Evolutionary conservation across 2,888 invertebrate species (phyloP).

Genomic region (Leptogaster cylindrica): DNA sequence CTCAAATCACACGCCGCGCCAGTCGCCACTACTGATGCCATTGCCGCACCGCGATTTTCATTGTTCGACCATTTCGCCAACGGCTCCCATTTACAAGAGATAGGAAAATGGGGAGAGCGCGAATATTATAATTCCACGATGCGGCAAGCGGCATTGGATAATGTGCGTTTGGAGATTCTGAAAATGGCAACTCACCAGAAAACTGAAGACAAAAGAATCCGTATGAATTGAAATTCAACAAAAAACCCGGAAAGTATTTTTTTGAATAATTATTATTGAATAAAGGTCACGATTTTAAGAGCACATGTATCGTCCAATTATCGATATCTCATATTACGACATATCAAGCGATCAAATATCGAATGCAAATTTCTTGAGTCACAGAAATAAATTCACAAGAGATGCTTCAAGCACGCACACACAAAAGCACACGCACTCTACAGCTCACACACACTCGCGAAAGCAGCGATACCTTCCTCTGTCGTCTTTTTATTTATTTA

Average conservation of each 20-base stretch:
- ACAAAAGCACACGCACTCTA: background rate
- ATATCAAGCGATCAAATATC: background rate
- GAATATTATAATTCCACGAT: conserved; percentile 15
- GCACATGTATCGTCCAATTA: background rate
- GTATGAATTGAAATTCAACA: too few relatives aligned
- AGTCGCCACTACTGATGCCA: conserved; percentile 1
- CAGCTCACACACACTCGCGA: too few relatives aligned
- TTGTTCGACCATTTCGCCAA: background rate
- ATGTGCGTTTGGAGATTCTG: background rate
- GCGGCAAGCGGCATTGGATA: background rate
- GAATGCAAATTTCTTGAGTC: background rate
- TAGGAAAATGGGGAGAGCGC: conserved; percentile 20
- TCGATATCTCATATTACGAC: background rate
- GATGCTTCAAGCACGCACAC: background rate
- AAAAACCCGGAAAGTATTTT: too few relatives aligned
- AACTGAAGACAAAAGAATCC: background rate
- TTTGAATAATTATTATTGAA: too few relatives aligned
- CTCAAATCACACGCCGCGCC: background rate
- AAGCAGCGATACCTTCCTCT: too few relatives aligned
- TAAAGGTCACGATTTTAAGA: too few relatives aligned
- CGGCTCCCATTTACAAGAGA: conserved; percentile 9
- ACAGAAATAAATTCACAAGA: conserved; percentile 10
- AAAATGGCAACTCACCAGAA: conserved; percentile 9
- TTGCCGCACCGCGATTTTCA: conserved; percentile 8
- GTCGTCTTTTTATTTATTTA: background rate